These are phyloP conservation scores for Enteromius afrohamiltoni DNA, from an alignment of 2,797 vertebrate species.

Conservation along the genomic window DNA sequence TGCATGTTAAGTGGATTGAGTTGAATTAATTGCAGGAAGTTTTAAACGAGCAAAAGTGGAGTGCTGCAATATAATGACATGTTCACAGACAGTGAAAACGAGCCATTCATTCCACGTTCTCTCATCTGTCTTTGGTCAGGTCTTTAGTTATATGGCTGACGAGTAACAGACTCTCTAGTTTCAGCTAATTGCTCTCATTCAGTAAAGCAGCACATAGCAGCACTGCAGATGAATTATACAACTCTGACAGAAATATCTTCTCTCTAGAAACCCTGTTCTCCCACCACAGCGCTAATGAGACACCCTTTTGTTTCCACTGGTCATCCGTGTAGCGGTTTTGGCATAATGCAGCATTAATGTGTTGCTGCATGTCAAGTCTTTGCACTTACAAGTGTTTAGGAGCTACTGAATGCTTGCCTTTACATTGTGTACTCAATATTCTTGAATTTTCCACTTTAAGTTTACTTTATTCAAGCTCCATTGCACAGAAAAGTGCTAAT, in stretches of 20 bases:
- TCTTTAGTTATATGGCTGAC: constrained; percentile 28
- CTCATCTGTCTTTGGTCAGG: constrained; percentile 31
- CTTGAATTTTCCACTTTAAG: background rate
- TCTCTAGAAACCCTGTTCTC: constrained; percentile 10
- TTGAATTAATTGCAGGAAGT: constrained; percentile 24
- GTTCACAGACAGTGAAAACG: constrained; percentile 20
- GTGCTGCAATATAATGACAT: background rate
- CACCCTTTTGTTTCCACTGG: background rate
- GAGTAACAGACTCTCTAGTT: constrained; percentile 41
- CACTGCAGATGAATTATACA: constrained; percentile 20
- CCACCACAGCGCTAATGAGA: constrained; percentile 43
- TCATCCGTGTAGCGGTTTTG: constrained; percentile 9
- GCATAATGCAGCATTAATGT: constrained; percentile 14
- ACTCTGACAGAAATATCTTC: constrained; percentile 17
- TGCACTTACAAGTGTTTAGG: background rate
- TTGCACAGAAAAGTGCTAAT: background rate
- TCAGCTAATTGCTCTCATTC: constrained; percentile 54
- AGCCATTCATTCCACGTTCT: constrained; percentile 12
- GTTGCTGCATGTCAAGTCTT: background rate
- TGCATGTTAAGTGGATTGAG: background rate
- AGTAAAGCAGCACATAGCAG: constrained; percentile 26
- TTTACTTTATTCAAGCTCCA: background rate
- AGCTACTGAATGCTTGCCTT: constrained; percentile 2
- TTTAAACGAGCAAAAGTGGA: background rate
- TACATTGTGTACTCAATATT: background rate